Percentiles rank a stretch among this genome's conserved stretches.
These are phyloP conservation scores for Muntiacus reevesi DNA, from an alignment of 2,113 vertebrate genomes.

Conservation along the genomic window DNA sequence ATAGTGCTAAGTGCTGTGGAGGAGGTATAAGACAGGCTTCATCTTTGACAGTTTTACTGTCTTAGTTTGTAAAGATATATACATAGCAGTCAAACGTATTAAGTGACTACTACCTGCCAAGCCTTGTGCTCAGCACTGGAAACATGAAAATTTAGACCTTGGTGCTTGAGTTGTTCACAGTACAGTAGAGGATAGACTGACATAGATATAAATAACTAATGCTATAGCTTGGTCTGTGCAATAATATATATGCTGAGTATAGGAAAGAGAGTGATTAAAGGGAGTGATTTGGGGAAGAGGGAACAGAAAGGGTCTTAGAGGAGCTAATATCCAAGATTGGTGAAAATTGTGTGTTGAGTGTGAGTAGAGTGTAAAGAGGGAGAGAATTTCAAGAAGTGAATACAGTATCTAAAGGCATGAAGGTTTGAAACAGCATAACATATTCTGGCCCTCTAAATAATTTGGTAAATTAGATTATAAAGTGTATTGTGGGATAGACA, in stretches of 20 bases:
- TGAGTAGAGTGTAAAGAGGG: not conserved
- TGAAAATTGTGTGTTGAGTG: not conserved
- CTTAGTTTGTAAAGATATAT: not conserved
- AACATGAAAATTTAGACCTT: not conserved
- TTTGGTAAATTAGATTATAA: not conserved
- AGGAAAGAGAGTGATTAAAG: not conserved
- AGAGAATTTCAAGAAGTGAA: not conserved
- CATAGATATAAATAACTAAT: not conserved
- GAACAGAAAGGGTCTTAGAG: not conserved
- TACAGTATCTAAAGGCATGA: not conserved
- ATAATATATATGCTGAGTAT: not conserved
- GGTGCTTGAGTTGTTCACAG: not conserved
- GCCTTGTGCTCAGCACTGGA: not conserved
- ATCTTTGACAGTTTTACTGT: not conserved
- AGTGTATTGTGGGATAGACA: not conserved
- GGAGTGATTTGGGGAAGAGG: not conserved
- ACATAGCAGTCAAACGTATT: not conserved
- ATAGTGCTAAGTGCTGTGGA: not conserved
- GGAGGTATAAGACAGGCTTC: not conserved
- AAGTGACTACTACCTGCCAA: not conserved
- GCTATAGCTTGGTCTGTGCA: not conserved
- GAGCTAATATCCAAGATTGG: not conserved
- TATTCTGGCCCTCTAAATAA: not conserved
- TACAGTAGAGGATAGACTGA: not conserved
- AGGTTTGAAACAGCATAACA: not conserved